Base-by-base conservation (phyloP, 2,113 vertebrate species). In the Petroica traversi region DNA sequence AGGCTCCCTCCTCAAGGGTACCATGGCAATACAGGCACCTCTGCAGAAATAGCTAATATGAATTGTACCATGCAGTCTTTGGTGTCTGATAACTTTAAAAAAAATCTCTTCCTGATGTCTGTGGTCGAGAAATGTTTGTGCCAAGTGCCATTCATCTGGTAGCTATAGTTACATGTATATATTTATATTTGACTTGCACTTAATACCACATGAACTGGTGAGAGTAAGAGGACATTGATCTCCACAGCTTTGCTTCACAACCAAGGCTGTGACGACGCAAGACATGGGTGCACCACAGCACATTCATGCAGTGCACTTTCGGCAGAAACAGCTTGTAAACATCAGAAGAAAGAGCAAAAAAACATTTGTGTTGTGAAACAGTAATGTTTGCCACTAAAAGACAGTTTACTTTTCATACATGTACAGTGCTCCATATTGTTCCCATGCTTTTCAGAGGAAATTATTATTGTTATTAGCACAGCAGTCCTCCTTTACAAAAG, bases 181-280 rank as follows among this genome's bases (percentile, higher is more conserved):
- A 57, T 89, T 68, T 94, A 69, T 90, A 80, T 96, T 94, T 97
- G 92, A 95, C 74, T 95, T 92, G 79, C 81, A 89, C 74, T 92
- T 91, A 63, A 78, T 59, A 78, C 25, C 71, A 77, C 79, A 46
- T 14, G 41, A 85, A 71, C 45, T 63, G 74, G 48, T 52, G 72
- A 92, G 74, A 93, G 82, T 43, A 46, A 92, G n/a, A 91, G 89
- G 73, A 84, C 59, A 71, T 40, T 89, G 71, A 93, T 90, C 69
- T 88, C 41, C 62, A 23, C 43, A 71, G 68, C 63, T 86, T 68
- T 87, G 62, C 57, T 92, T 90, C 71, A 76, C 61, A 69, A 66
- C 67, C 72, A 81, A 94, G 52, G 69, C 7, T 59, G 33, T 17
- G 10, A 38, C 6, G 22, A 43, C 77, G 73, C 34, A 77, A 85